phyloP scores from a whole-genome alignment of 1,140 invertebrate genomes.

The Hyles vespertilio region DNA sequence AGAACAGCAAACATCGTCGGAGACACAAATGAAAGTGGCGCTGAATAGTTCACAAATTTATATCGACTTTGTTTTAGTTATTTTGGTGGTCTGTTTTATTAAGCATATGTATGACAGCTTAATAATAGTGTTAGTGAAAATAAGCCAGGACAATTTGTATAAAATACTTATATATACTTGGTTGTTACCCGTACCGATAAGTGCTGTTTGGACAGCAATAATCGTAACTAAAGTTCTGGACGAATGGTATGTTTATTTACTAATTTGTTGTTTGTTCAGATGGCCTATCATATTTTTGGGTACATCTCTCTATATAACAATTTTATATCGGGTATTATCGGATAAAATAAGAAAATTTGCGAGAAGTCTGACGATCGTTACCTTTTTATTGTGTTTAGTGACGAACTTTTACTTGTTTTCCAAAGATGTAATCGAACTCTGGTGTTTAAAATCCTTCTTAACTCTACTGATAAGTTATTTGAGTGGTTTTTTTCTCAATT shows the following conservation, averaged over 20 bases:
- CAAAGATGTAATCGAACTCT: slow-evolving; percentile 54
- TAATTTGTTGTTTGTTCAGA: slow-evolving; percentile 43
- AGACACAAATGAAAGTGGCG: slow-evolving; percentile 9
- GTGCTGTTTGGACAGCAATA: slow-evolving; percentile 25
- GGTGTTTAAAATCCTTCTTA: slow-evolving; percentile 41
- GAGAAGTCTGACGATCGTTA: slow-evolving; percentile 49
- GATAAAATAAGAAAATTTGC: slow-evolving; percentile 56
- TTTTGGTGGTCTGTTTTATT: slow-evolving; percentile 58
- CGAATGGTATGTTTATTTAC: slow-evolving; percentile 35
- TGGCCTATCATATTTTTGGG: slow-evolving; percentile 58
- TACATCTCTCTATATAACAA: slow-evolving; percentile 40
- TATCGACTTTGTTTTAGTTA: slow-evolving; percentile 53
- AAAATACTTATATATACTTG: slow-evolving; percentile 45
- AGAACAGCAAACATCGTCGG: slow-evolving; percentile 17
- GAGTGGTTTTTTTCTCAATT: slow-evolving; percentile 50
- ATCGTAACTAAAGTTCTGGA: slow-evolving; percentile 25
- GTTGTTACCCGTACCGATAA: slow-evolving; percentile 48
- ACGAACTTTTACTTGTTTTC: slow-evolving; percentile 57
- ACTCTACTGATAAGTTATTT: slow-evolving; percentile 42
- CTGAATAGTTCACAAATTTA: slow-evolving; percentile 42
- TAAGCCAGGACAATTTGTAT: slow-evolving; percentile 44
- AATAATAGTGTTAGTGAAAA: slow-evolving; percentile 55
- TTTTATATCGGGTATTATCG: slow-evolving; percentile 46
- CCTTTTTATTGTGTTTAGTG: slow-evolving; percentile 57
- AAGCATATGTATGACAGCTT: slow-evolving; percentile 64